Evolutionary conservation across 2,888 invertebrate species (phyloP), one percentile per base, ranked within the genome.

Genomic region (Norana najaformis): DNA sequence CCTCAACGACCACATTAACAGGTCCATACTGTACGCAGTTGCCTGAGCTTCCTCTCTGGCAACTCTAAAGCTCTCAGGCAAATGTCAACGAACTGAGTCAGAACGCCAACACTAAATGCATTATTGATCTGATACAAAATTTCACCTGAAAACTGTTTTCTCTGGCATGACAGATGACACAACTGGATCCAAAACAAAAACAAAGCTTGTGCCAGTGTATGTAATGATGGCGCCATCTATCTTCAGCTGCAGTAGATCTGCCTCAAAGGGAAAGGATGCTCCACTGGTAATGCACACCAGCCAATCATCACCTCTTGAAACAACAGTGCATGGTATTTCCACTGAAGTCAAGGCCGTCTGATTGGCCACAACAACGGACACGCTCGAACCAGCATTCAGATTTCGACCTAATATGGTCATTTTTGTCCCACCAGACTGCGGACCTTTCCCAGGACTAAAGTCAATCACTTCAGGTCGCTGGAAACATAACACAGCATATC

Each of bases 401-500:
- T 98, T 97, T 93, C 97, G 96, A 0, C 99, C 99, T 90, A 96
- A 96, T 92, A 99, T 97, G 92, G 97, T 97, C 89, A 99, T 96
- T 93, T 96, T 96, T 8, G 99, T 99, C 53, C 99, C 99, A 36
- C 99, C 99, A 53, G 98, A 98, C 93, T 97, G 96, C 0, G 99
- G 99, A 0, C 99, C 99, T 94, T 96, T 97, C 92, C 96, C 96
- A 0, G 99, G 99, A 91, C 96, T 96, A 93, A 99, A 97, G 91
- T 97, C 96, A 91, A 96, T 96, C 91, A 99, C 97, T 94, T 96
- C 96, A 0, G 98, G 98, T 95, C 98, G 97, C 94, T 94, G 92
- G 5, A 88, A 88, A 41, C 89, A 90, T 89, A 34, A 83, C 83
- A 69, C 41, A 41, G n/a, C 69, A 69, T 69, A n/a, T 69, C n/a